Conservation (phyloP, 2,888 invertebrate genomes). For the Caenorhabditis afra region DNA sequence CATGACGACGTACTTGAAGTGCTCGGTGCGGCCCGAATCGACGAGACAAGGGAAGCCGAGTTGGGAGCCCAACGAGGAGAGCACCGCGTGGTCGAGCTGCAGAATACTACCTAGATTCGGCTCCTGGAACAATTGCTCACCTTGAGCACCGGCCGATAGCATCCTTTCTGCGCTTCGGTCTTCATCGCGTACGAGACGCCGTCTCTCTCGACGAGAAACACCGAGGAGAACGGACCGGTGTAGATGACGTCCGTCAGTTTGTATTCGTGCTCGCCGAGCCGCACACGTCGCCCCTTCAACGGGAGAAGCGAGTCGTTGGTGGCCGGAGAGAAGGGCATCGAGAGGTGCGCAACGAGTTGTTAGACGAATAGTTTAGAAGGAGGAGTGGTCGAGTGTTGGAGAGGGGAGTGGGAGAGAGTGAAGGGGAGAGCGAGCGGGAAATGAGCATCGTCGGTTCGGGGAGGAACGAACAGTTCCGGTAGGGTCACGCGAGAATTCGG, state of each 20-base stretch:
- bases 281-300: constrained; percentile 23
- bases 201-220: constrained; percentile 56
- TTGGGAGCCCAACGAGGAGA: constrained; percentile 26
- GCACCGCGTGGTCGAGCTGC: constrained; percentile 55
- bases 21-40: constrained; percentile 63
- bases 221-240: constrained; percentile 55
- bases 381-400: too few relatives aligned
- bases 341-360: too few relatives aligned
- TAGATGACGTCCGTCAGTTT: constrained; percentile 42
- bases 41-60: constrained; percentile 53
- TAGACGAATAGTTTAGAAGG: too few relatives aligned
- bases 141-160: constrained; percentile 53
- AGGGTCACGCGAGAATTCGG: too few relatives aligned
- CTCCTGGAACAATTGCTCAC: too few relatives aligned
- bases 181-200: constrained; percentile 58
- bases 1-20: constrained; percentile 73
- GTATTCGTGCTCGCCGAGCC: constrained; percentile 48
- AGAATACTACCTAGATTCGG: too few relatives aligned
- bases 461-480: too few relatives aligned
- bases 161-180: constrained; percentile 49
- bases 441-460: too few relatives aligned
- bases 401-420: too few relatives aligned
- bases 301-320: constrained; percentile 21
- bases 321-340: too few relatives aligned
- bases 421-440: too few relatives aligned